Percentiles rank a stretch among this genome's conserved stretches.
Evolutionary conservation across 2,113 vertebrate genomes (phyloP).

Genomic region (Pachycephala philippinensis): DNA sequence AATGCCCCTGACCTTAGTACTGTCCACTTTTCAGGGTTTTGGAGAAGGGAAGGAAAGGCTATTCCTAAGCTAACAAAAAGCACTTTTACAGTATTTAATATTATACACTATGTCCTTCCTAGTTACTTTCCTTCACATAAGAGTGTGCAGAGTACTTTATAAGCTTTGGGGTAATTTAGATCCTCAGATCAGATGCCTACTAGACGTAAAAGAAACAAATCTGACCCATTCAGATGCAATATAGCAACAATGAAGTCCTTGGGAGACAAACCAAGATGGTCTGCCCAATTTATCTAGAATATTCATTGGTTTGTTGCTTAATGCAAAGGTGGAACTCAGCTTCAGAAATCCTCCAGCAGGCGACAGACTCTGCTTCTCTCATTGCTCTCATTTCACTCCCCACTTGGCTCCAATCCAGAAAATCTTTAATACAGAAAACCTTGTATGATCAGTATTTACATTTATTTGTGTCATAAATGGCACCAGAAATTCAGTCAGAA

Average conservation of each 20-base stretch:
- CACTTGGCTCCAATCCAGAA: background rate
- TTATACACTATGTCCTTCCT: background rate
- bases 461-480: background rate
- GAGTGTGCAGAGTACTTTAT: background rate
- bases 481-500: background rate
- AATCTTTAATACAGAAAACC: background rate
- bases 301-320: background rate
- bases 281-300: background rate
- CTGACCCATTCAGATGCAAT: background rate
- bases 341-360: background rate
- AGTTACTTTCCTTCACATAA: background rate
- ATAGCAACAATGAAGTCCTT: background rate
- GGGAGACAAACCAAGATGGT: background rate
- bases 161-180: background rate
- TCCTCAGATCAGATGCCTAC: background rate
- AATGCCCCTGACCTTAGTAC: background rate
- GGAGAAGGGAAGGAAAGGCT: background rate
- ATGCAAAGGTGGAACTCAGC: background rate
- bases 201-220: background rate
- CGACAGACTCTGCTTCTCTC: background rate
- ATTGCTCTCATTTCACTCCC: background rate
- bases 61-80: background rate
- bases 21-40: background rate
- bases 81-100: background rate
- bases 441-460: background rate